phyloP scores from a whole-genome alignment of 2,797 vertebrate genomes.

The Lerista edwardsae region DNA sequence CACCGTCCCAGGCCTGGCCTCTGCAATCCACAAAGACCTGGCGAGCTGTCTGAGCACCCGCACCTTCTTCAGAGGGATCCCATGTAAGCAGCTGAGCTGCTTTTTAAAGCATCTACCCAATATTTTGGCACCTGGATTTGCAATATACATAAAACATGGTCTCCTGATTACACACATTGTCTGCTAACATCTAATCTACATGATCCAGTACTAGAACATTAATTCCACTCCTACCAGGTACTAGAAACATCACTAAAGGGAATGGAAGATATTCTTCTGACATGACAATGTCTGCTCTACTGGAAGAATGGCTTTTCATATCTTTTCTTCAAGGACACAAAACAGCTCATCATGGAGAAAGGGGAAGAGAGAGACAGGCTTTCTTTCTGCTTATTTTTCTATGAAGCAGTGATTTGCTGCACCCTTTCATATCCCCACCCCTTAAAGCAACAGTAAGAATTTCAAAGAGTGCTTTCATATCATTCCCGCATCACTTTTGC shows the following conservation, averaged over 20 bases:
- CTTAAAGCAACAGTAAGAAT: conserved; percentile 1
- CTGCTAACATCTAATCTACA: not conserved
- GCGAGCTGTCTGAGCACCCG: not conserved
- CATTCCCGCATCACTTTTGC: not conserved
- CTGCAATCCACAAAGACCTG: not conserved
- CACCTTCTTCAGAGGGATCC: not conserved
- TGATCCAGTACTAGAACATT: not conserved
- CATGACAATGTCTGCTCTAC: not conserved
- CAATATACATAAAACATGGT: not conserved
- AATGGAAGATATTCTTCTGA: not conserved
- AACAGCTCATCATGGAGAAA: not conserved
- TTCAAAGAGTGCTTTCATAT: not conserved
- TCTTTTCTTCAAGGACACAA: not conserved
- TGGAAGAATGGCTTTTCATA: not conserved
- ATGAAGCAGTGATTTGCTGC: not conserved
- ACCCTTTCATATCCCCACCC: not conserved
- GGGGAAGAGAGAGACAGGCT: not conserved
- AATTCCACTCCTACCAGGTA: not conserved
- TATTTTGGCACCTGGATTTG: not conserved
- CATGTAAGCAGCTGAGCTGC: not conserved
- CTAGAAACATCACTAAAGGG: not conserved
- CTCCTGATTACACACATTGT: not conserved
- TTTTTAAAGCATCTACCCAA: not conserved
- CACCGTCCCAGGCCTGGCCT: not conserved
- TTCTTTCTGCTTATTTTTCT: no score